A percentile compares a stretch with the other conserved stretches of the same genome.
Conservation (phyloP, 2,113 vertebrate species). For the Aegypius monachus region DNA sequence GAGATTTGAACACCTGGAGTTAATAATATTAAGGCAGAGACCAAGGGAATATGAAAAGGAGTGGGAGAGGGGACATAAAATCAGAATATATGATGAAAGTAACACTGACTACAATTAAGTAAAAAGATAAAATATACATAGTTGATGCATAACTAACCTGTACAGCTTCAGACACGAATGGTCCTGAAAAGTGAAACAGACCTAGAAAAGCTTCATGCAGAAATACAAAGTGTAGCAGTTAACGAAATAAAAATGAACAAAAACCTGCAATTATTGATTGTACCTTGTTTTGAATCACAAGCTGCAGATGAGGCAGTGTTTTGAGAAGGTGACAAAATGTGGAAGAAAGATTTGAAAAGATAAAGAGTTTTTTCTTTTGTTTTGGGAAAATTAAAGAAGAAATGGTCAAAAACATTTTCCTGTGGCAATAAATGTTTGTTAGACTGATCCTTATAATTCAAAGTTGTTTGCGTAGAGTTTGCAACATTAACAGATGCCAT, state of each 20-base stretch:
- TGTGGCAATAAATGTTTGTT: not conserved
- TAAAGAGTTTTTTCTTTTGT: not conserved
- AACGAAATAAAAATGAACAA: not conserved
- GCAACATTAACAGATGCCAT: not conserved
- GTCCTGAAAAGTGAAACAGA: not conserved
- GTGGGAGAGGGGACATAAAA: not conserved
- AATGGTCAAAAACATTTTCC: not conserved
- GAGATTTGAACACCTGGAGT: not conserved
- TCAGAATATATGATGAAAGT: not conserved
- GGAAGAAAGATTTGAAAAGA: not conserved
- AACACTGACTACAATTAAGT: not conserved
- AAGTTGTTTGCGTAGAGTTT: not conserved
- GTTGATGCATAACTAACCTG: not conserved
- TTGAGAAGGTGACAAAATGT: not conserved
- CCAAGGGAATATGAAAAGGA: not conserved
- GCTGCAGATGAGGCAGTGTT: not conserved
- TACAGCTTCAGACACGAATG: not conserved
- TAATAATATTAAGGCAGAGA: not conserved
- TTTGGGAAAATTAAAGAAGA: not conserved
- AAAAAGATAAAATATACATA: not conserved
- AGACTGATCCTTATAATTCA: not conserved
- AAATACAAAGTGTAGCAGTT: not conserved
- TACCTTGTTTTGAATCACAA: not conserved
- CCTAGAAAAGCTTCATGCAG: not conserved
- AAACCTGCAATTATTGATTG: not conserved